Evolutionary conservation across 2,888 invertebrate genomes (phyloP).

Genomic region (Dynastes maya): DNA sequence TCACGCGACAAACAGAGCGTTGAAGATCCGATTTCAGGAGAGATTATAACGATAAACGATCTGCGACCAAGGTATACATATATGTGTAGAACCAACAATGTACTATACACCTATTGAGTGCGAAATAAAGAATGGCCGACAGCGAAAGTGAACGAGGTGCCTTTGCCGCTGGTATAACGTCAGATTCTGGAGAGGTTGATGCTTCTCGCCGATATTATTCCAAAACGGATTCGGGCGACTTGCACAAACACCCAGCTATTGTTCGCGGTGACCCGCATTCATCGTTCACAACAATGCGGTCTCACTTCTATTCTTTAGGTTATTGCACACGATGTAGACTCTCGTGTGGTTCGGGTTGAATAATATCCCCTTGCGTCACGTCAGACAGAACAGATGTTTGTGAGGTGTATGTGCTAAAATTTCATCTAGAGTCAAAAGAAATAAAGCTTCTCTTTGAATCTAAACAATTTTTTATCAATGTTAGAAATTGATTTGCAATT

Average conservation of each 20-base stretch:
- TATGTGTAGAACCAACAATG: too few relatives aligned
- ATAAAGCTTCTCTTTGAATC: too few relatives aligned
- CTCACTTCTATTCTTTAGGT: conserved; percentile 22
- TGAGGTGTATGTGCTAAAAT: too few relatives aligned
- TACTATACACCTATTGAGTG: neutral
- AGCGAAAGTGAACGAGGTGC: conserved; percentile 12
- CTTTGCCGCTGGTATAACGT: neutral
- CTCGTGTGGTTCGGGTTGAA: conserved; percentile 1
- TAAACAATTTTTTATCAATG: too few relatives aligned
- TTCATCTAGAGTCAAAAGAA: too few relatives aligned
- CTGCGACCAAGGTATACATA: neutral
- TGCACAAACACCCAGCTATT: conserved; percentile 6
- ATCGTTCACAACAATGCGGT: conserved; percentile 10
- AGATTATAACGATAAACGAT: neutral
- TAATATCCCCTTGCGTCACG: conserved; percentile 11
- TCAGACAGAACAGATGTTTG: neutral
- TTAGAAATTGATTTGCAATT: too few relatives aligned
- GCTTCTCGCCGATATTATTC: neutral
- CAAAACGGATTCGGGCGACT: neutral
- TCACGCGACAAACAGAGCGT: conserved; percentile 17
- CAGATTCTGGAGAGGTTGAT: neutral
- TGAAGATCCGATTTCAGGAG: conserved; percentile 12
- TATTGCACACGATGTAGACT: conserved; percentile 1
- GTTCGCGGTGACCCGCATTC: conserved; percentile 26
- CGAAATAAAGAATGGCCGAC: conserved; percentile 15